These are phyloP conservation scores for Sterna hirundo DNA, from an alignment of 2,113 vertebrate genomes.

Conservation along the genomic window DNA sequence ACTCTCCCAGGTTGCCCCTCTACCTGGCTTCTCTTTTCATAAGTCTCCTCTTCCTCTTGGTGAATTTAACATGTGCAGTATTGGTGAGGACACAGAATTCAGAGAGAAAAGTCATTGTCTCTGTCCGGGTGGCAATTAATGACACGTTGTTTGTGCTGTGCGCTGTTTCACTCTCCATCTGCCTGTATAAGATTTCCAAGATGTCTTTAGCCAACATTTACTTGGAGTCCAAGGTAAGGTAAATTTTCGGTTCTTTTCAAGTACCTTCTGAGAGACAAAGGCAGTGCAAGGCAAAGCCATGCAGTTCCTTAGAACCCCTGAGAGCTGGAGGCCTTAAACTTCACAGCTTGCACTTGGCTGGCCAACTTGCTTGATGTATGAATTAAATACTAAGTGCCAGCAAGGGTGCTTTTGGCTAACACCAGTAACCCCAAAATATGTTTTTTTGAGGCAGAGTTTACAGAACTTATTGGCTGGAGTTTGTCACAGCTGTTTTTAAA, in stretches of 20 bases:
- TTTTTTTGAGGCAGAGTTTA: neutral
- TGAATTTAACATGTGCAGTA: slow-evolving; percentile 92
- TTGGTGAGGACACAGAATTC: slow-evolving; percentile 85
- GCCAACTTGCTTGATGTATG: neutral
- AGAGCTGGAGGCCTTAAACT: neutral
- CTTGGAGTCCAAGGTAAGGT: slow-evolving; percentile 91
- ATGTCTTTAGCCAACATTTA: slow-evolving; percentile 96
- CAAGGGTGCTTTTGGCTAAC: neutral
- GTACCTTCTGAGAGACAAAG: neutral
- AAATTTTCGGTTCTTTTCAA: slow-evolving; percentile 47
- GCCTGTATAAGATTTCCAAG: slow-evolving; percentile 95
- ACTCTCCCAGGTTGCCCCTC: slow-evolving; percentile 81
- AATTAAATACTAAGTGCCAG: neutral
- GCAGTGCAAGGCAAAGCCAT: neutral
- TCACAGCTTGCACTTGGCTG: neutral
- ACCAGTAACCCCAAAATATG: neutral
- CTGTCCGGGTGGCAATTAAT: slow-evolving; percentile 90
- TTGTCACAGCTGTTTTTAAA: neutral
- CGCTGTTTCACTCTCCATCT: slow-evolving; percentile 88
- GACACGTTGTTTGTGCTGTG: slow-evolving; percentile 91
- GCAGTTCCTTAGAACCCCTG: neutral
- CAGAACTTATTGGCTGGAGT: neutral
- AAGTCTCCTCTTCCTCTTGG: slow-evolving; percentile 91
- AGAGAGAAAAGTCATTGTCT: slow-evolving; percentile 84
- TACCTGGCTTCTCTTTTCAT: slow-evolving; percentile 87